phyloP scores from a whole-genome alignment of 2,113 vertebrate genomes.

The Illadopsis cleaveri region DNA sequence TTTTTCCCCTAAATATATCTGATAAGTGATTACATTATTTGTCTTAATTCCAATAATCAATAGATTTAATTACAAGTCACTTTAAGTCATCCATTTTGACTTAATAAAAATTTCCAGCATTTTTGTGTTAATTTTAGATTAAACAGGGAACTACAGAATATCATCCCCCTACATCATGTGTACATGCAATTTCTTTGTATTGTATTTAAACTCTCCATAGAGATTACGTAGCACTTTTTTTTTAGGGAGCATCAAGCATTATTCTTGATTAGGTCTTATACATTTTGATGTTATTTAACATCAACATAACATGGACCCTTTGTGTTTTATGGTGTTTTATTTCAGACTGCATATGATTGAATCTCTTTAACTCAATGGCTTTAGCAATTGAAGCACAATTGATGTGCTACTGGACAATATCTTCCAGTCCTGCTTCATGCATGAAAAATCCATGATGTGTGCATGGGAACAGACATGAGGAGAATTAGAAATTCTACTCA shows the following conservation, averaged over 20 bases:
- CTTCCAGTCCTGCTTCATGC: not conserved
- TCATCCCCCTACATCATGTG: not conserved
- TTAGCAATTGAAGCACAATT: not conserved
- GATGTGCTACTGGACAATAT: not conserved
- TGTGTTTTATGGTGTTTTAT: not conserved
- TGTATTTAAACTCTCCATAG: not conserved
- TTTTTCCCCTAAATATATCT: not conserved
- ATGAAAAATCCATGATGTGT: not conserved
- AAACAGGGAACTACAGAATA: not conserved
- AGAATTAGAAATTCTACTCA: not conserved
- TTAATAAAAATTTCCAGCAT: not conserved
- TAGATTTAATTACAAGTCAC: not conserved
- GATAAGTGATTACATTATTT: not conserved
- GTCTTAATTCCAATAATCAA: not conserved
- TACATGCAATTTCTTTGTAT: not conserved
- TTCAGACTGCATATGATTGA: not conserved
- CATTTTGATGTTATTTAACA: not conserved
- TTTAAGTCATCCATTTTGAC: not conserved
- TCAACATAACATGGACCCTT: fast-evolving
- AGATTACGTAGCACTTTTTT: not conserved
- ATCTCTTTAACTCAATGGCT: not conserved
- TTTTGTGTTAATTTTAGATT: not conserved
- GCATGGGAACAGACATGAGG: not conserved
- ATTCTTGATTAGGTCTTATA: not conserved
- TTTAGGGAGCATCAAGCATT: not conserved